A percentile compares a stretch with the other conserved stretches of the same genome.
phyloP scores from a whole-genome alignment of 2,888 invertebrate genomes.

The Harpalus rubripes region DNA sequence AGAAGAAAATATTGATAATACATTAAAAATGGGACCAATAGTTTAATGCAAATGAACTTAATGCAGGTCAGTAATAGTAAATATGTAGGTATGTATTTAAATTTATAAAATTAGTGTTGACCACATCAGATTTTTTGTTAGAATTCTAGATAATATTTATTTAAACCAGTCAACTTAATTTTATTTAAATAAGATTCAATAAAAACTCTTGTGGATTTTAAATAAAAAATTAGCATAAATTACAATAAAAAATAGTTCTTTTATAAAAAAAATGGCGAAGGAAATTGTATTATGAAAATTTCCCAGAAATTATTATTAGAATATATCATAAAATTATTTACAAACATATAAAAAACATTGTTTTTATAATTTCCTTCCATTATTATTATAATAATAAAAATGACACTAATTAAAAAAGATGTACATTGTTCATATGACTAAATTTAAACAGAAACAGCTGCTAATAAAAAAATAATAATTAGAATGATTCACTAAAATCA shows the following conservation, averaged over 20 bases:
- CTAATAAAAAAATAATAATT: constrained; percentile 11
- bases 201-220: too few relatives aligned
- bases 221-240: neutral
- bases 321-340: constrained; percentile 5
- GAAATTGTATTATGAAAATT: neutral
- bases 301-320: neutral
- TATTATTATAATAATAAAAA: neutral
- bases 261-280: neutral
- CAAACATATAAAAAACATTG: constrained; percentile 3
- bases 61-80: too few relatives aligned
- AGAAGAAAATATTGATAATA: too few relatives aligned
- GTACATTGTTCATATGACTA: constrained; percentile 3
- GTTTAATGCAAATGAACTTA: too few relatives aligned
- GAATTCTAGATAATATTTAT: too few relatives aligned
- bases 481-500: neutral
- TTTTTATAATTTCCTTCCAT: neutral
- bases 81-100: too few relatives aligned
- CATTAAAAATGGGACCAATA: too few relatives aligned
- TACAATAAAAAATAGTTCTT: neutral
- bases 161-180: too few relatives aligned
- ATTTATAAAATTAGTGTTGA: too few relatives aligned
- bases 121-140: too few relatives aligned
- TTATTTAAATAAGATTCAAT: too few relatives aligned
- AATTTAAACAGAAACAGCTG: neutral
- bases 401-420: constrained; percentile 17